Evolutionary conservation across 1,140 invertebrate genomes (phyloP).

Genomic region (Penaeus chinensis): DNA sequence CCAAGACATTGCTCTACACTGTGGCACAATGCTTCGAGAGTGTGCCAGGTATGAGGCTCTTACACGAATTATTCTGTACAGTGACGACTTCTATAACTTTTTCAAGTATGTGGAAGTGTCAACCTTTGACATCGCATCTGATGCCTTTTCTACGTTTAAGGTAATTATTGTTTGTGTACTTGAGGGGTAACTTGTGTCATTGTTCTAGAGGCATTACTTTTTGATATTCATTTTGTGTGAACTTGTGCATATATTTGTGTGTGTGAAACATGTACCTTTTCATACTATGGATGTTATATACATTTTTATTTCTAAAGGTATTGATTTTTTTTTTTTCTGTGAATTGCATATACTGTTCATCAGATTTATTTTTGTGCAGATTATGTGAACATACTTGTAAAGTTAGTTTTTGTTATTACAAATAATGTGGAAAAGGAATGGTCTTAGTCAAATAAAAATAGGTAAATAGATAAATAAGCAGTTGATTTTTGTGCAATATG

Average conservation of each 20-base stretch:
- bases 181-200: not conserved
- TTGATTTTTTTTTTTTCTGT: not conserved
- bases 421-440: too few relatives aligned
- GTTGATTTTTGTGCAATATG: too few relatives aligned
- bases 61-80: conserved; percentile 97
- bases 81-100: conserved; percentile 99
- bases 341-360: too few relatives aligned
- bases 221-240: not conserved
- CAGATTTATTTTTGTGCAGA: too few relatives aligned
- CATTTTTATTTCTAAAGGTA: conserved; percentile 29
- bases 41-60: conserved; percentile 97
- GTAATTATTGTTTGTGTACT: conserved; percentile 71
- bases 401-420: too few relatives aligned
- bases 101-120: conserved; percentile 99
- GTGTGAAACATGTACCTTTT: conserved; percentile 1
- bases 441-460: too few relatives aligned
- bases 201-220: not conserved
- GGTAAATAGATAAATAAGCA: too few relatives aligned
- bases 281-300: conserved; percentile 8
- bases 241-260: conserved; percentile 12
- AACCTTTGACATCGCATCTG: conserved; percentile 99
- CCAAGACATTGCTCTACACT: conserved; percentile 98
- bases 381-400: too few relatives aligned
- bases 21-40: conserved; percentile 98
- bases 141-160: conserved; percentile 99